Conservation (phyloP, 2,113 vertebrate genomes). For the Elgaria multicarinata region DNA sequence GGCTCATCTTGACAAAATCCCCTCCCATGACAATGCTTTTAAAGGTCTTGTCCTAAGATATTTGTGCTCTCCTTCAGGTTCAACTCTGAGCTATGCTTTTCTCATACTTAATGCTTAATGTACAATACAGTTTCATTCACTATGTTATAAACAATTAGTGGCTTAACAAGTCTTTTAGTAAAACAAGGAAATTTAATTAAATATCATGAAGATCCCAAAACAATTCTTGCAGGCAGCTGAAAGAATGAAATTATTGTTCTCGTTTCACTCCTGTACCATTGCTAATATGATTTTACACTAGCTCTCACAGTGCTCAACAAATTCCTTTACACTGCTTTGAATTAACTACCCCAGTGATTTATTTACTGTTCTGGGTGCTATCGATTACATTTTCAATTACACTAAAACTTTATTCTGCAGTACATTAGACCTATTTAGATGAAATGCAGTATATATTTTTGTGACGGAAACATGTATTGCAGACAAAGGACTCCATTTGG, state of each 20-base stretch:
- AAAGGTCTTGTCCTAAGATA: slow-evolving; percentile 15
- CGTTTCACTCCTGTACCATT: slow-evolving; percentile 21
- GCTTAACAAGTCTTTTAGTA: slow-evolving; percentile 57
- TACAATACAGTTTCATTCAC: slow-evolving; percentile 46
- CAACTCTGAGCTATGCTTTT: neutral
- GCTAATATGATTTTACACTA: slow-evolving; percentile 57
- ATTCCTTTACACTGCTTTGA: slow-evolving; percentile 49
- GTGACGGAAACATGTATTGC: slow-evolving; percentile 50
- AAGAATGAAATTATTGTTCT: slow-evolving; percentile 56
- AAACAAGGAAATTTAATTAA: slow-evolving; percentile 36
- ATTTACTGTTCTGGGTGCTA: slow-evolving; percentile 59
- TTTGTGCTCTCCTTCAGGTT: neutral
- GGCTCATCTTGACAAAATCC: neutral
- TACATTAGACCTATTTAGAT: slow-evolving; percentile 46
- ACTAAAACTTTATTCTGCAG: slow-evolving; percentile 39
- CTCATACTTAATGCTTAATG: slow-evolving; percentile 33
- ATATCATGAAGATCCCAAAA: slow-evolving; percentile 18
- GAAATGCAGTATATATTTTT: slow-evolving; percentile 44
- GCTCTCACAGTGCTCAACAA: slow-evolving; percentile 28
- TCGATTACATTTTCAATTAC: slow-evolving; percentile 64
- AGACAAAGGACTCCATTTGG: slow-evolving; percentile 47
- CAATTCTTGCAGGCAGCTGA: slow-evolving; percentile 46
- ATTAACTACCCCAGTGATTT: slow-evolving; percentile 63
- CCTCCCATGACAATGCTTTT: neutral
- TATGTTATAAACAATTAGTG: slow-evolving; percentile 22